Evolutionary conservation across 2,888 invertebrate genomes (phyloP).

Genomic region (Pyrochroa serraticornis): DNA sequence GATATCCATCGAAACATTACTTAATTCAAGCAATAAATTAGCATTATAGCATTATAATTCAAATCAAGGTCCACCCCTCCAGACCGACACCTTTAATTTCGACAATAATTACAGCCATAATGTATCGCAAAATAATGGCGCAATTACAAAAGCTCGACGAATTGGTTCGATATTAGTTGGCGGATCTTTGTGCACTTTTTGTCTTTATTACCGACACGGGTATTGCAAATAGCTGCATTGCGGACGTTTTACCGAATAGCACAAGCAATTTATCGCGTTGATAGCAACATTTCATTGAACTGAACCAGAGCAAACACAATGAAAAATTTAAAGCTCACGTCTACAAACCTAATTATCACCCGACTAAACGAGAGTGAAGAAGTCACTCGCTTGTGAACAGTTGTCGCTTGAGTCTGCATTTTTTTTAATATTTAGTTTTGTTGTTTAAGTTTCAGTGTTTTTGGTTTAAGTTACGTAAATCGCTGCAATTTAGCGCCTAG

Average conservation of each 20-base stretch:
- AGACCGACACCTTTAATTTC: slow-evolving; percentile 37
- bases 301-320: neutral
- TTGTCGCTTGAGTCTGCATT: no score
- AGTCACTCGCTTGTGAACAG: no score
- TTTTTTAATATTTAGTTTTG: no score
- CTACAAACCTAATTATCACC: no score
- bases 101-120: slow-evolving; percentile 39
- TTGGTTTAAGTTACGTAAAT: no score
- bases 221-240: slow-evolving; percentile 21
- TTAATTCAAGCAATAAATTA: slow-evolving; percentile 33
- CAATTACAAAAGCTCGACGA: neutral
- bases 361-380: no score
- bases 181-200: slow-evolving; percentile 26
- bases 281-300: slow-evolving; percentile 21
- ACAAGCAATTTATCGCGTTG: slow-evolving; percentile 19
- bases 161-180: neutral
- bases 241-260: slow-evolving; percentile 27
- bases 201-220: slow-evolving; percentile 21
- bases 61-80: slow-evolving; percentile 29
- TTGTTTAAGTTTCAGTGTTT: no score
- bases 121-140: slow-evolving; percentile 30
- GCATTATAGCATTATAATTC: slow-evolving; percentile 39
- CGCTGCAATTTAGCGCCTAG: no score
- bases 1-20: slow-evolving; percentile 29
- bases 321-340: no score